Base-by-base conservation (phyloP, 2,888 invertebrate species). In the Microplitis manilae region DNA sequence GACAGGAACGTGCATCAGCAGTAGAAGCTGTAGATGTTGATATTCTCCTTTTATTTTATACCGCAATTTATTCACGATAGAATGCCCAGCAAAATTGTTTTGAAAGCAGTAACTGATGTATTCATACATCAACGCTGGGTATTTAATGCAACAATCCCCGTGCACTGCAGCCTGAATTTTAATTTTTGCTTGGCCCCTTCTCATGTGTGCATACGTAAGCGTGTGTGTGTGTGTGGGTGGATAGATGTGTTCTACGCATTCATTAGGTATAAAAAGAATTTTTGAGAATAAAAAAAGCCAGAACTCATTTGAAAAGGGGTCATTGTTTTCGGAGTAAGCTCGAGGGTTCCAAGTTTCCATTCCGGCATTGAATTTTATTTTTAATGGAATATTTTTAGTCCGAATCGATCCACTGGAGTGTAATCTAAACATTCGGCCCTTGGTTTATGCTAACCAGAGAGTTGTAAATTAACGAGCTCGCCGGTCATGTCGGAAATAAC, bases 71-170 rank as follows among this genome's bases (percentile, higher is more conserved):
- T 65, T 65, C 65, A 65, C 65, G 13, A 30, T 30, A 30, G 65
- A 65, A 65, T 65, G 65, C 30, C 13, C 30, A 65, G 65, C 13
- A 20, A 65, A 65, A 65, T 30, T 65, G 13, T 65, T 65, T 65
- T 65, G 65, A 65, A 65, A 65, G 65, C 65, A 65, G 50, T 50
- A 50, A 50, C 50, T 50, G 50, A 50, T 50, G 50, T 50, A 50
- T 50, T 50, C 50, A 50, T 50, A 50, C 50, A 50, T 50, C 50
- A 13, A 13, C 13, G 65, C 20, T 65, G 20, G 65, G 30, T 20
- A 30, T 30, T 65, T 65, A 65, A 65, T 65, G 20, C 65, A 13
- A 6, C 38, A 20, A 65, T 65, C 65, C 8, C 38, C 30, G 13
- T 65, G 38, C 30, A 20, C 13, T 30, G 65, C 65, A 50, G 8